Evolutionary conservation across 2,797 vertebrate species (phyloP), one percentile per base, ranked within the genome.

Genomic region (Lindbergichthys nudifrons): DNA sequence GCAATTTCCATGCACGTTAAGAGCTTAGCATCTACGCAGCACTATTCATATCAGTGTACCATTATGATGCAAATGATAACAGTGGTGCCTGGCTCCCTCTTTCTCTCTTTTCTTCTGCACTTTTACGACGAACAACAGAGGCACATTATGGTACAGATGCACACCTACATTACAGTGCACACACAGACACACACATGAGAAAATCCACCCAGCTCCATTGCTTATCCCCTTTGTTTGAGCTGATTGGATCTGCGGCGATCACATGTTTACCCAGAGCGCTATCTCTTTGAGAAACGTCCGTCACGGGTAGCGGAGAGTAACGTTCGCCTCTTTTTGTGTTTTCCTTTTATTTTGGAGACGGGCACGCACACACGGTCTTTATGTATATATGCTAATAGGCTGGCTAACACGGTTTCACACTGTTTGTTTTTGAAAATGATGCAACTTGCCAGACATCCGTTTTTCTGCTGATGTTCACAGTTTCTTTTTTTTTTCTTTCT

Each of bases 31-130:
- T 79, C 79, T 45, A 84, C 79, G 69, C 78, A 51, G 86, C 80
- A 72, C 83, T 82, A 89, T 92, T 92, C 91, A 85, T 84, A 93
- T 89, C 89, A 86, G 75, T 91, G 84, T 60, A 79, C 88, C 80
- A 92, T 93, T 93, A 93, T 93, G 92, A 93, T 93, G 92, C 92
- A 91, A 93, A 93, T 93, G 92, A 93, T 93, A 93, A 92, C 86
- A 77, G 81, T 52, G 84, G 72, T 61, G 83, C 80, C 85, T 82
- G 86, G 83, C 80, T 81, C 65, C 58, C 58, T 79, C 68, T 58
- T 50, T 61, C 75, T 85, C 64, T 54, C 65, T 73, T 81, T 77
- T 83, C 77, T 85, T 70, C 73, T 65, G 71, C 88, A 89, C 89
- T 89, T 86, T 81, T 58, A 66, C 81, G 43, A 32, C 32, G 58